Percentiles rank a stretch among this genome's conserved stretches.
Evolutionary conservation across 2,113 vertebrate species (phyloP).

Genomic region (Todiramphus chloris): DNA sequence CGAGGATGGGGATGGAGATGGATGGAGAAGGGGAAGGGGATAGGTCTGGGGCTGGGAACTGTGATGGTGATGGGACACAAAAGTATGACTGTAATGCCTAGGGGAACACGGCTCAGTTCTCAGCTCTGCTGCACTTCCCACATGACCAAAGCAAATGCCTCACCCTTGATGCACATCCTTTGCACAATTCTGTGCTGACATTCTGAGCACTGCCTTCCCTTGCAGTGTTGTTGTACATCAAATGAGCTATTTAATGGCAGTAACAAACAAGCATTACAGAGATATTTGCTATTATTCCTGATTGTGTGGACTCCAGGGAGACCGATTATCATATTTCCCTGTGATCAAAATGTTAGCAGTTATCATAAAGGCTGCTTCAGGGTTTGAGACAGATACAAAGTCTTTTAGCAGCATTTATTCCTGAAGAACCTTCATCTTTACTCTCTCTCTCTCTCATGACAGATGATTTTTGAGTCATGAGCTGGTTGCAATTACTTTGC

Average conservation of each 20-base stretch:
- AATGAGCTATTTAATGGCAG: not conserved
- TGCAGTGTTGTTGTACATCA: rapidly evolving
- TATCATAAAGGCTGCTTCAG: constrained; percentile 30
- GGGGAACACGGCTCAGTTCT: not conserved
- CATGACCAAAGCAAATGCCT: not conserved
- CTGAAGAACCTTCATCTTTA: constrained; percentile 44
- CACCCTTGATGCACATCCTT: not conserved
- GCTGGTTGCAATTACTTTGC: constrained; percentile 56
- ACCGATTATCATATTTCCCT: constrained; percentile 11
- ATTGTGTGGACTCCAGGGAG: not conserved
- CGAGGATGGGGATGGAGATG: rapidly evolving
- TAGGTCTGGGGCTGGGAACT: too few species aligned
- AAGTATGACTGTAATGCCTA: not conserved
- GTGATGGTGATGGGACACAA: not conserved
- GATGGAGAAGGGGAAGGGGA: not conserved
- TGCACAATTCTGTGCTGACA: not conserved
- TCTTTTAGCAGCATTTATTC: constrained; percentile 50
- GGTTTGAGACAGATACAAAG: constrained; percentile 32
- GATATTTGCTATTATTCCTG: constrained; percentile 18
- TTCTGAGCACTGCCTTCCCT: not conserved
- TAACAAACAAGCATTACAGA: constrained; percentile 3
- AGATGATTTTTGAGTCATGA: constrained; percentile 61
- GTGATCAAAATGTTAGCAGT: constrained; percentile 46
- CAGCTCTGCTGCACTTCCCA: not conserved
- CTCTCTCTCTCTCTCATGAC: constrained; percentile 16